Base-by-base conservation (phyloP, 1,140 invertebrate species). In the Dysdera silvatica region DNA sequence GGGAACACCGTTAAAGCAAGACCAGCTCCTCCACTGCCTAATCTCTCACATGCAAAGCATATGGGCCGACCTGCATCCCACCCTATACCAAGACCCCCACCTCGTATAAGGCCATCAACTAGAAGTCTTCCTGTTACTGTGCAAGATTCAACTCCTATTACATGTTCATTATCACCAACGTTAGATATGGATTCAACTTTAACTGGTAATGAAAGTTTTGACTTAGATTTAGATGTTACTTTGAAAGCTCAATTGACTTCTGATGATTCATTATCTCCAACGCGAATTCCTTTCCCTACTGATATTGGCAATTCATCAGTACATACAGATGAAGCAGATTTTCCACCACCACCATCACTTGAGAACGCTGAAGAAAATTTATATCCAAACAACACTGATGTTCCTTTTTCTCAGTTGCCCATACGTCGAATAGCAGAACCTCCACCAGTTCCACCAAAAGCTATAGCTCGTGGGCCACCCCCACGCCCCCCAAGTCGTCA, bases 391-490 rank as follows among this genome's bases (percentile, higher is more conserved):
- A 48, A 48, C 16, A 23, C 16, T 18, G 16, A 24, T 29, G 31
- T 35, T 14, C 24, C 43, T 3, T 56, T 49, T 32, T 41, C 56
- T n/a, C 57, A 51, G 20, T 43, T 48, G 45, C 45, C 49, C 45
- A 14, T 56, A 16, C 28, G 65, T 23, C 32, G 58, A 52, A 45
- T 66, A n/a, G 56, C 52, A 47, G 65, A 66, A 56, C 65, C 65
- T 10, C 65, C 65, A 12, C 65, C 65, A 33, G 45, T 66, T 32
- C 65, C 65, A 32, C 65, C 65, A 16, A 66, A 66, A 53, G 65
- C 59, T 16, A 8, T 53, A 26, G 45, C 65, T 37, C 40, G 65
- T 43, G 65, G 65, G 1, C 65, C 65, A 12, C 65, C 65, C 18
- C 65, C 65, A n/a, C 41, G 65, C 0, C 65, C 65, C 20, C 65